Base-by-base conservation (phyloP, 2,113 vertebrate genomes). In the Macquaria australasica region DNA sequence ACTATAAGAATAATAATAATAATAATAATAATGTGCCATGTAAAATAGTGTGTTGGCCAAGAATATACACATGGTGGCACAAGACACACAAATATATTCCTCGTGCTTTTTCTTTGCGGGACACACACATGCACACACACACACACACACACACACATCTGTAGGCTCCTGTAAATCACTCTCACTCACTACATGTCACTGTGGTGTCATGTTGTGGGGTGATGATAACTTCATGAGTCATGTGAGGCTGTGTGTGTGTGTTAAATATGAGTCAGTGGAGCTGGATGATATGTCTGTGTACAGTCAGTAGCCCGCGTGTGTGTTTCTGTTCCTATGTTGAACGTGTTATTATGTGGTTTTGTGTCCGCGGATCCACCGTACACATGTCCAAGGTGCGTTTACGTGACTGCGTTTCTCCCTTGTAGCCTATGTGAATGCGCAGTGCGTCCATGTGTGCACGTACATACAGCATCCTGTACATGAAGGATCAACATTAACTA, bases 41-140 rank as follows among this genome's bases (percentile, higher is more conserved):
- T 34, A 34, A 34, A 34, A 34, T 34, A 12, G 20, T 53, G 66
- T 62, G 71, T 25, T 63, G 2, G 34, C 48, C 14, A 0, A 0
- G 8, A 51, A 7, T 7, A 8, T 12, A 31, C 79, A 71, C 83
- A 0, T 1, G 83, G 79, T 43, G 87, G 79, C 82, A 10, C 74
- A 81, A 31, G 3, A 55, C 82, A 63, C 78, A 18, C 45, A 0
- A 23, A 48, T 3, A 63, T 6, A 6, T 1, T 6, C 5, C 0
- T 12, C 2, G 1, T n/a, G 23, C 78, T n/a, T 8, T 15, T 8
- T 11, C 39, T 51, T 3, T 70, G 67, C 21, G 9, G 56, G 7
- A 20, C 34, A 25, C 6, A 28, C 50, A 55, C 69, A 71, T n/a
- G 18, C 64, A 45, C 64, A 48, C 64, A 12, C 9, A 9, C 59